Percentiles rank a stretch among this genome's conserved stretches.
These are phyloP conservation scores for Rotaria macrura DNA, from an alignment of 2,888 invertebrate species.

Conservation along the genomic window DNA sequence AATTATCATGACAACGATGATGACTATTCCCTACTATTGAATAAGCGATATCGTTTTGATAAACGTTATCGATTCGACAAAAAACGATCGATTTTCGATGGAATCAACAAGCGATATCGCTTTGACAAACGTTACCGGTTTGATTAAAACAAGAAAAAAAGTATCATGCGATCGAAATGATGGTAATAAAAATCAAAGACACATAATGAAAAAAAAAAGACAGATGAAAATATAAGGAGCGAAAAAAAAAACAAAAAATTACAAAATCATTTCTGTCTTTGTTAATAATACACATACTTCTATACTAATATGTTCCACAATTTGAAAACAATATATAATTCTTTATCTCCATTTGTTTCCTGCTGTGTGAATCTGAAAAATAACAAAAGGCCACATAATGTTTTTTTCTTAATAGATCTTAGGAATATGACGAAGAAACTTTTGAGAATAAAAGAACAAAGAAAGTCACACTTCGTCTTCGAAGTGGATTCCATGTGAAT, in stretches of 20 bases:
- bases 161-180: not conserved
- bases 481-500: too few species aligned
- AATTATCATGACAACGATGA: not conserved
- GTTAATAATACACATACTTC: not conserved
- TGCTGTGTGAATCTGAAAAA: not conserved
- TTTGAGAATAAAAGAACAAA: too few species aligned
- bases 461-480: too few species aligned
- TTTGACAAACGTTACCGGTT: constrained; percentile 23
- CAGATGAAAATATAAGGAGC: too few species aligned
- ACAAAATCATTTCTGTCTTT: not conserved
- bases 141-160: too few species aligned
- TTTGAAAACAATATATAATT: not conserved
- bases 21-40: not conserved
- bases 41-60: constrained; percentile 32
- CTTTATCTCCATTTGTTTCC: not conserved
- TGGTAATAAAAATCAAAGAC: not conserved
- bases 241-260: not conserved
- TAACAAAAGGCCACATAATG: not conserved
- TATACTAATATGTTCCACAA: not conserved
- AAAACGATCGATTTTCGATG: not conserved
- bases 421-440: too few species aligned
- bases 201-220: too few species aligned
- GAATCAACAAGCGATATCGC: constrained; percentile 13
- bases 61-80: constrained; percentile 30
- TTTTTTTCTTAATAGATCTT: not conserved